A percentile compares a stretch with the other conserved stretches of the same genome.
Conservation (phyloP, 2,113 vertebrate genomes). For the Pachycephala philippinensis region DNA sequence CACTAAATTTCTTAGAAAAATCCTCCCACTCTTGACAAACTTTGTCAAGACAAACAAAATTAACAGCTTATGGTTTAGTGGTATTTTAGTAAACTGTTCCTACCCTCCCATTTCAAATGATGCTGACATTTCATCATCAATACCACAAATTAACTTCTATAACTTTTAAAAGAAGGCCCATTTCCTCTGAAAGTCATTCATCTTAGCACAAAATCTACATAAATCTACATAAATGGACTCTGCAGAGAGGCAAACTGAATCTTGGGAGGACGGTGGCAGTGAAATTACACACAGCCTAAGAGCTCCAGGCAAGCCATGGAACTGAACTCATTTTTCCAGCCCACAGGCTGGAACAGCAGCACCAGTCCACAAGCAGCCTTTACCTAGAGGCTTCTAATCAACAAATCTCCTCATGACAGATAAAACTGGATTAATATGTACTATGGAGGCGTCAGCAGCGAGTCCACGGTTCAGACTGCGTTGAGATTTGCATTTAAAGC, state of each 20-base stretch:
- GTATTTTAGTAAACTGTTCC: background rate
- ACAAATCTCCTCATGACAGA: constrained; percentile 45
- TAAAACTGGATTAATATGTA: constrained; percentile 33
- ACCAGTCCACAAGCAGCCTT: background rate
- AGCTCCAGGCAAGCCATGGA: background rate
- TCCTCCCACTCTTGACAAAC: background rate
- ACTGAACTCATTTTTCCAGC: constrained; percentile 45
- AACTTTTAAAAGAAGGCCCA: background rate
- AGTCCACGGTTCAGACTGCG: background rate
- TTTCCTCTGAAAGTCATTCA: background rate
- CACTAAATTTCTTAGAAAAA: background rate
- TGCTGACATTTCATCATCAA: background rate
- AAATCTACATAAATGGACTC: constrained; percentile 18
- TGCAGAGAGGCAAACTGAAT: background rate
- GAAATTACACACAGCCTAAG: background rate
- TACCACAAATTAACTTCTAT: background rate
- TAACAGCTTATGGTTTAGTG: background rate
- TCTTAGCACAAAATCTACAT: constrained; percentile 16
- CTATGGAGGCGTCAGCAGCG: background rate
- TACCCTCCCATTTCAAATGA: background rate
- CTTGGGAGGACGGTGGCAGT: background rate
- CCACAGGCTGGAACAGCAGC: constrained; percentile 21
- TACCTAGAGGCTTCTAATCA: constrained; percentile 48
- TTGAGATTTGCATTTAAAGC: background rate
- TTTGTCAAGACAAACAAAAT: background rate